Evolutionary conservation across 2,888 invertebrate genomes (phyloP), one percentile per base, ranked within the genome.

Genomic region (Aplocera efformata): DNA sequence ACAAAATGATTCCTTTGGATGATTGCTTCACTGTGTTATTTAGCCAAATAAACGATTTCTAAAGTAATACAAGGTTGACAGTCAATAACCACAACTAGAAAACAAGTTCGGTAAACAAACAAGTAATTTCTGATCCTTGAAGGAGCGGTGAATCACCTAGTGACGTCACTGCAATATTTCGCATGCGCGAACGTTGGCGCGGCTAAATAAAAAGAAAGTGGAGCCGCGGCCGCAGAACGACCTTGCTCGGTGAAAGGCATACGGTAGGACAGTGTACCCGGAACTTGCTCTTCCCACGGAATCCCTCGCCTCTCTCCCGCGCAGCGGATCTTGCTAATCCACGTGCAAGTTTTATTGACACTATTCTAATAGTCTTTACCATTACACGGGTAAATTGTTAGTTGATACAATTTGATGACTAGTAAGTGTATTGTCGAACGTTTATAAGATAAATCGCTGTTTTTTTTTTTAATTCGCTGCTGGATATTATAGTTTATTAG

Each of bases 201-300:
- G 71, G 81, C 79, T 83, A 80, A 81, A 81, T 84, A 81, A 83
- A n/a, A 86, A 84, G 86, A 88, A 88, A 88, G 88, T 86, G 77
- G 83, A 17, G 13, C 13, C 80, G 72, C 80, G 84, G 83, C 77
- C 84, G 79, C 78, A 77, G 59, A 56, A 64, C 86, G 86, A 86
- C 86, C 86, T 88, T 84, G 75, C 71, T 42, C 41, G 84, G 85
- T 85, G 85, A 86, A 88, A 86, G 86, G 86, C 78, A 67, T 74
- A 67, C 66, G 73, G 80, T 85, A 72, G 84, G 75, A 73, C 84
- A 84, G 79, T 25, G 45, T 32, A 45, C 40, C 83, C 86, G 85
- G 86, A 85, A 79, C 84, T 83, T 63, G 68, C 75, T 75, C 83
- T 81, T 85, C 85, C 83, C 84, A 83, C 85, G 80, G 69, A 62